phyloP scores from a whole-genome alignment of 2,888 invertebrate genomes.

The Temnothorax rugatulus region DNA sequence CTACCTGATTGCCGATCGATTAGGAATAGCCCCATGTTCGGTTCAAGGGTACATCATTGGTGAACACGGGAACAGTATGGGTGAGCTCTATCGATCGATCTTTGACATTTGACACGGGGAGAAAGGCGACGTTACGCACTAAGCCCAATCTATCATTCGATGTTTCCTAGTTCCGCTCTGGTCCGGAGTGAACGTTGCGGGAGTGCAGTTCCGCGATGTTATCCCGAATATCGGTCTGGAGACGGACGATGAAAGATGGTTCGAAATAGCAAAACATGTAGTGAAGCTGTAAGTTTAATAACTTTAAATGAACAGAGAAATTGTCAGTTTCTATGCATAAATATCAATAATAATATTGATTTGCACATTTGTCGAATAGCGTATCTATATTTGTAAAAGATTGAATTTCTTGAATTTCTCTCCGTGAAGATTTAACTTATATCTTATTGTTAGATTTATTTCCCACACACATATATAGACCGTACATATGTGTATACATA shows the following conservation, averaged over 20 bases:
- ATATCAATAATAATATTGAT: background rate
- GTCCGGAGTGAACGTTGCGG: slow-evolving; percentile 88
- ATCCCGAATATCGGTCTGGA: slow-evolving; percentile 86
- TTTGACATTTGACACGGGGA: slow-evolving; percentile 36
- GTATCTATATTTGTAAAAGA: background rate
- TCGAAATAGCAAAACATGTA: slow-evolving; percentile 87
- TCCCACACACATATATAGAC: background rate
- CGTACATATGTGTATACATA: too few species aligned
- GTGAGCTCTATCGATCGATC: slow-evolving; percentile 80
- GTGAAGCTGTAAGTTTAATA: slow-evolving; percentile 80
- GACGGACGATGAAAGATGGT: slow-evolving; percentile 87
- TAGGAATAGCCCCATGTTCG: slow-evolving; percentile 88
- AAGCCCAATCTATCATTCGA: slow-evolving; percentile 57
- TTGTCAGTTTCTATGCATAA: background rate
- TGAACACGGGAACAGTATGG: slow-evolving; percentile 90
- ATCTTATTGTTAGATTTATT: background rate
- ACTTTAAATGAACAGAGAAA: background rate
- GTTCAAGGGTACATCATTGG: slow-evolving; percentile 89
- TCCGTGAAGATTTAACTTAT: background rate
- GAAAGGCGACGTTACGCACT: slow-evolving; percentile 60
- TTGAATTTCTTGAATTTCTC: background rate
- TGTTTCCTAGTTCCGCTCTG: slow-evolving; percentile 87
- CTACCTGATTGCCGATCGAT: slow-evolving; percentile 87
- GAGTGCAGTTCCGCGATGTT: slow-evolving; percentile 87
- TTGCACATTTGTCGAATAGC: background rate